Percentiles rank a stretch among this genome's conserved stretches.
phyloP scores from a whole-genome alignment of 2,113 vertebrate species.

The Phodopus roborovskii region DNA sequence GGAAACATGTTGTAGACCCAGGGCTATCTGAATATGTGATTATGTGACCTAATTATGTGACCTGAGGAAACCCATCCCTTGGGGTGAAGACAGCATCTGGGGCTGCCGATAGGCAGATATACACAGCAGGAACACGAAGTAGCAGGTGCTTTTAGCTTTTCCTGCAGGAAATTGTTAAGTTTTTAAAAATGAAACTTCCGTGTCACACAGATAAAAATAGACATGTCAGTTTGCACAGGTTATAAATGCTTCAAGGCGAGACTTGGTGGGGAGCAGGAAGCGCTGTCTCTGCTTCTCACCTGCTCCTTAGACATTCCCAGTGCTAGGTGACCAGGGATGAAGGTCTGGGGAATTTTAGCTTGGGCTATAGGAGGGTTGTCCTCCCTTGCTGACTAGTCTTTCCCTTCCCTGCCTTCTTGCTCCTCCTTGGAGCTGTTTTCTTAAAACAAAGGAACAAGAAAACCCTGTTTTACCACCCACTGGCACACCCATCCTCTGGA shows the following conservation, averaged over 20 bases:
- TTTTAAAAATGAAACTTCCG: conserved; percentile 35
- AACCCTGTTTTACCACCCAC: conserved; percentile 52
- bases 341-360: not conserved
- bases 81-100: not conserved
- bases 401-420: not conserved
- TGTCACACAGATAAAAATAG: conserved; percentile 13
- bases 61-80: not conserved
- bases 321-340: not conserved
- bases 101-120: not conserved
- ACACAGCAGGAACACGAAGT: not conserved
- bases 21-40: not conserved
- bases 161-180: not conserved
- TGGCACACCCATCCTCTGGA: not conserved
- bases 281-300: not conserved
- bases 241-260: not conserved
- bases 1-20: not conserved
- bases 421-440: not conserved
- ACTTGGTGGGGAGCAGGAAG: not conserved
- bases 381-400: not conserved
- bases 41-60: not conserved
- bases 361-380: not conserved
- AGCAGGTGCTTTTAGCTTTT: not conserved
- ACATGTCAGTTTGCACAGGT: not conserved
- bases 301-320: not conserved
- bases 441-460: not conserved